These are phyloP conservation scores for Dufourea novaeangliae DNA, from an alignment of 1,140 invertebrate species.

Conservation along the genomic window DNA sequence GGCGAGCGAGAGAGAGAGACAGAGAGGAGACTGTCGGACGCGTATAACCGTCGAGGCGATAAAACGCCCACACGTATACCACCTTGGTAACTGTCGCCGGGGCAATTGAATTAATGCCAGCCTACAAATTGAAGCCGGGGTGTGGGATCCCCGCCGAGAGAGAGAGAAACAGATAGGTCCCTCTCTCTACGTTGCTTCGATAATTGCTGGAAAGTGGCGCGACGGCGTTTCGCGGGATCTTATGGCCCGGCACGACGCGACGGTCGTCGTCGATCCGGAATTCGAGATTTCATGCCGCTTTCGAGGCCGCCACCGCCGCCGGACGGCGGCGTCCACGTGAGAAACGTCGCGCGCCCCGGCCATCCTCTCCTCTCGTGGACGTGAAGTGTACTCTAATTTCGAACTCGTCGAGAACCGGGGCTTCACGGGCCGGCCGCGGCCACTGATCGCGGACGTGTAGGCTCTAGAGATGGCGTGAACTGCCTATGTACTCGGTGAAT, in stretches of 20 bases:
- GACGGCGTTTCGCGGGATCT: conserved; percentile 42
- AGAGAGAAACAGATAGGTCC: too few species aligned
- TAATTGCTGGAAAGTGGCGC: conserved; percentile 77
- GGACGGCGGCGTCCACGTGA: conserved; percentile 6
- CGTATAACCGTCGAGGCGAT: conserved; percentile 65
- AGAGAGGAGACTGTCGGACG: conserved; percentile 50
- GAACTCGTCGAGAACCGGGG: neutral
- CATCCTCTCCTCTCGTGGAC: neutral
- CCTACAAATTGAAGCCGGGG: conserved; percentile 79
- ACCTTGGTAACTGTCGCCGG: conserved; percentile 68
- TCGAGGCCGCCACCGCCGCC: conserved; percentile 13
- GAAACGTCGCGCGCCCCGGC: neutral
- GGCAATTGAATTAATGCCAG: conserved; percentile 80
- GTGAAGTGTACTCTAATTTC: conserved; percentile 12
- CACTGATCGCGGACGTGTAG: too few species aligned
- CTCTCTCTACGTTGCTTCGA: conserved; percentile 71
- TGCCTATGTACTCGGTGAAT: too few species aligned
- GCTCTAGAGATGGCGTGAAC: too few species aligned
- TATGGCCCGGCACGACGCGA: conserved; percentile 5
- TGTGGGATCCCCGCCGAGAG: conserved; percentile 67
- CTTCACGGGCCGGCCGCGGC: too few species aligned
- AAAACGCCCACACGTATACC: conserved; percentile 68
- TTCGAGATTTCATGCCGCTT: neutral
- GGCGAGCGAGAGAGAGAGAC: neutral
- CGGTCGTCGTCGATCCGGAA: conserved; percentile 17